phyloP scores from a whole-genome alignment of 2,888 invertebrate species.

The Aquatica leii region DNA sequence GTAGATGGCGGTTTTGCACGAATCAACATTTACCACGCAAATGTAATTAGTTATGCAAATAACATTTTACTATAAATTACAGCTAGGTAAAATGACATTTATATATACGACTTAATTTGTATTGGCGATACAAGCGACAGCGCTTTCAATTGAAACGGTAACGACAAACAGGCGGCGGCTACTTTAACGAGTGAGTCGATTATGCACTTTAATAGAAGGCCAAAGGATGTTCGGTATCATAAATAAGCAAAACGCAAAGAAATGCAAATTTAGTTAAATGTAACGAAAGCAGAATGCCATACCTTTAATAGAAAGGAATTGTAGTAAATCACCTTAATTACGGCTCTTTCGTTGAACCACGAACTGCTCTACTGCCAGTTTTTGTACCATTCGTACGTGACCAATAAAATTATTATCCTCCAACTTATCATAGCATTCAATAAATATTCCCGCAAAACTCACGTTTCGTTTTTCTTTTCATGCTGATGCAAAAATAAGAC shows the following conservation, averaged over 20 bases:
- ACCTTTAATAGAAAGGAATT: constrained; percentile 23
- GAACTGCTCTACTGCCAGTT: constrained; percentile 16
- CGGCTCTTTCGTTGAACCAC: constrained; percentile 18
- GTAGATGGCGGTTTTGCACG: constrained; percentile 31
- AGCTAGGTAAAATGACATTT: constrained; percentile 25
- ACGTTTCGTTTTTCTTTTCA: background rate
- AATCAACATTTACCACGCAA: constrained; percentile 31
- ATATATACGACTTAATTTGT: constrained; percentile 25
- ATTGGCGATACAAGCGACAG: constrained; percentile 9
- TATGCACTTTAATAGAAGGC: constrained; percentile 15
- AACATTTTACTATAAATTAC: constrained; percentile 23
- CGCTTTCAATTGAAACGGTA: background rate
- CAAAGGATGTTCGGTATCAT: constrained; percentile 13
- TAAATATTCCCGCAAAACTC: constrained; percentile 12
- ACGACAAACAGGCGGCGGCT: background rate
- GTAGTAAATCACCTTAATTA: constrained; percentile 33
- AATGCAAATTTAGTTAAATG: constrained; percentile 31
- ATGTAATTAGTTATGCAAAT: constrained; percentile 33
- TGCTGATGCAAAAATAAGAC: too few relatives aligned
- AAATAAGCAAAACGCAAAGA: constrained; percentile 25
- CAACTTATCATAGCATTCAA: constrained; percentile 1
- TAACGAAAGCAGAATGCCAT: constrained; percentile 25
- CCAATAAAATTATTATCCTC: constrained; percentile 27
- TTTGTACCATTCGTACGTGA: constrained; percentile 23
- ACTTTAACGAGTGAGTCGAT: constrained; percentile 15